Evolutionary conservation across 2,888 invertebrate genomes (phyloP).

Genomic region (Tinea trinotella): DNA sequence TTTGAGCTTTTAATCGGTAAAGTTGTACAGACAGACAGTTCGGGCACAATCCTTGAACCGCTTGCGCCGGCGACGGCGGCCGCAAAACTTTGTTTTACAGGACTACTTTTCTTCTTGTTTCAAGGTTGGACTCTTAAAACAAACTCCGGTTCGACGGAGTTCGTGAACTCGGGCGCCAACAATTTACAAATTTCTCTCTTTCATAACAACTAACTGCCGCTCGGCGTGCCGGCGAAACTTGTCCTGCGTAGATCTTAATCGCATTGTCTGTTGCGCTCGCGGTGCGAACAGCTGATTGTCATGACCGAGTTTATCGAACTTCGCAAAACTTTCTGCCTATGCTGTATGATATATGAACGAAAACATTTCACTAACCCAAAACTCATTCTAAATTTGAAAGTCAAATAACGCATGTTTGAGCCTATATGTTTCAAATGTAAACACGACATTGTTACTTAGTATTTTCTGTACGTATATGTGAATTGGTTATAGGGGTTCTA

Average conservation of each 20-base stretch:
- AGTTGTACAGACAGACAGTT: constrained; percentile 74
- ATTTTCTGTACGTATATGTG: neutral
- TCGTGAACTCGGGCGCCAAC: constrained; percentile 74
- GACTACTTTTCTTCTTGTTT: constrained; percentile 75
- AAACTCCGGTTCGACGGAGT: constrained; percentile 74
- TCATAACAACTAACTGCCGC: constrained; percentile 74
- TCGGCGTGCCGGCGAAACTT: constrained; percentile 72
- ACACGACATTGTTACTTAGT: neutral
- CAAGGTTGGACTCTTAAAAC: constrained; percentile 75
- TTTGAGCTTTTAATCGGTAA: constrained; percentile 75
- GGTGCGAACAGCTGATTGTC: constrained; percentile 38
- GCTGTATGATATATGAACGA: neutral
- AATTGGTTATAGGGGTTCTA: neutral
- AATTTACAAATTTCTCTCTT: constrained; percentile 75
- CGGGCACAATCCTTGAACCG: constrained; percentile 74
- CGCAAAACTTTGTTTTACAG: constrained; percentile 75
- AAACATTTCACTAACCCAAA: neutral
- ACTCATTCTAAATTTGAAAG: neutral
- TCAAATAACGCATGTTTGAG: neutral
- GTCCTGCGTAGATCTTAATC: constrained; percentile 74
- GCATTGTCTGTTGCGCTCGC: constrained; percentile 72
- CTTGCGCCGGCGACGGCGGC: constrained; percentile 71
- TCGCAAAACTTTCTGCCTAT: neutral
- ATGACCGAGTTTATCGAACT: constrained; percentile 10
- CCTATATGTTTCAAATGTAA: neutral